These are phyloP conservation scores for Drosophila sproati DNA, from an alignment of 1,140 invertebrate species.

Conservation along the genomic window DNA sequence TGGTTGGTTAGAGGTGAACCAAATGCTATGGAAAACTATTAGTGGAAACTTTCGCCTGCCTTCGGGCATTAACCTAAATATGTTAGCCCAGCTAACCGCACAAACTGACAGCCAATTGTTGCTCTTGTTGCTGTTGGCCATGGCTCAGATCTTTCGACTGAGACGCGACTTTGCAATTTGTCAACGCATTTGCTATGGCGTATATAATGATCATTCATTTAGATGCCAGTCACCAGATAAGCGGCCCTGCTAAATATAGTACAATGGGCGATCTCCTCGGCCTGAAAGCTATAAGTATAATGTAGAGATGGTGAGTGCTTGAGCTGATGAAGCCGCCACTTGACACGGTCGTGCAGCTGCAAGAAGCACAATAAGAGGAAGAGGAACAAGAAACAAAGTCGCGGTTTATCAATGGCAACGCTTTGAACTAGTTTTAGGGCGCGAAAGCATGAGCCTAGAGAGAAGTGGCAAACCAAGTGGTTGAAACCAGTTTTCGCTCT, in stretches of 20 bases:
- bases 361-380: conserved; percentile 4
- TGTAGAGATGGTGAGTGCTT: conserved; percentile 35
- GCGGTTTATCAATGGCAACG: conserved; percentile 52
- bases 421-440: conserved; percentile 57
- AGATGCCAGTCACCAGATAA: conserved; percentile 69
- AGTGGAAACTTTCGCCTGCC: conserved; percentile 62
- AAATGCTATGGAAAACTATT: conserved; percentile 16
- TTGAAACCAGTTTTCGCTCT: conserved; percentile 37
- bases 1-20: not conserved
- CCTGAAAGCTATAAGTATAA: conserved; percentile 17
- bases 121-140: conserved; percentile 13
- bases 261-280: conserved; percentile 20
- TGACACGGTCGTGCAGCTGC: conserved; percentile 38
- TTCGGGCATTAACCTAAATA: conserved; percentile 71
- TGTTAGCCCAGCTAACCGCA: conserved; percentile 48
- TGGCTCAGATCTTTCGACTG: conserved; percentile 45
- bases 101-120: conserved; percentile 53
- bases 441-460: conserved; percentile 36
- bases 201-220: conserved; percentile 79
- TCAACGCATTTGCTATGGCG: conserved; percentile 63
- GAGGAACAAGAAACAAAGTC: not conserved
- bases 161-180: conserved; percentile 72
- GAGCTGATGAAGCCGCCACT: conserved; percentile 46
- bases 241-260: conserved; percentile 72
- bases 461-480: conserved; percentile 27